phyloP scores from a whole-genome alignment of 2,113 vertebrate genomes.

The Arenaria interpres region DNA sequence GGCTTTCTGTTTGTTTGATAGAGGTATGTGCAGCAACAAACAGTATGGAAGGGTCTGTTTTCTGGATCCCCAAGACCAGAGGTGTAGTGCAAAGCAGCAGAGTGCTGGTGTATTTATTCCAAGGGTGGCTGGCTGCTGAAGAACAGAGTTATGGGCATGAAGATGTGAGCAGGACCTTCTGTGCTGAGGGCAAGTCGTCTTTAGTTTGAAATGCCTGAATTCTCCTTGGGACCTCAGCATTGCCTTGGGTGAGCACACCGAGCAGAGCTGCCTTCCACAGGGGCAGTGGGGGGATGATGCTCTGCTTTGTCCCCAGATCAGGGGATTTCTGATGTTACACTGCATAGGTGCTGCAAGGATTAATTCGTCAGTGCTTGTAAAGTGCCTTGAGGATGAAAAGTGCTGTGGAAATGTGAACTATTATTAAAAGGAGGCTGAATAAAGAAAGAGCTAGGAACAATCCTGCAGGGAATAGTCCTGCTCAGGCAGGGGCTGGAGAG shows the following conservation, averaged over 20 bases:
- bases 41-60: neutral
- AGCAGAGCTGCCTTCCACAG: neutral
- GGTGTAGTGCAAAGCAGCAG: neutral
- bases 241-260: neutral
- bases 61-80: neutral
- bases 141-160: neutral
- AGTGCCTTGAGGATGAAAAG: conserved; percentile 7
- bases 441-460: neutral
- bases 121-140: neutral
- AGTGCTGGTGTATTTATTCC: neutral
- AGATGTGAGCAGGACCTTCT: neutral
- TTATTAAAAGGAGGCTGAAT: conserved; percentile 1
- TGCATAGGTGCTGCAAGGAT: neutral
- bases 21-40: neutral
- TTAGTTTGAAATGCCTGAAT: neutral
- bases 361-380: neutral
- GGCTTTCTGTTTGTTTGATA: neutral
- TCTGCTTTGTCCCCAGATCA: neutral
- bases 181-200: neutral
- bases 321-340: neutral
- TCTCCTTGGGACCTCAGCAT: neutral
- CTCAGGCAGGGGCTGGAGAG: neutral
- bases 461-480: neutral
- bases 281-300: neutral
- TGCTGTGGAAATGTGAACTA: neutral